A percentile compares a stretch with the other conserved stretches of the same genome.
Evolutionary conservation across 2,888 invertebrate species (phyloP).

Genomic region (Silvanus unidentatus): DNA sequence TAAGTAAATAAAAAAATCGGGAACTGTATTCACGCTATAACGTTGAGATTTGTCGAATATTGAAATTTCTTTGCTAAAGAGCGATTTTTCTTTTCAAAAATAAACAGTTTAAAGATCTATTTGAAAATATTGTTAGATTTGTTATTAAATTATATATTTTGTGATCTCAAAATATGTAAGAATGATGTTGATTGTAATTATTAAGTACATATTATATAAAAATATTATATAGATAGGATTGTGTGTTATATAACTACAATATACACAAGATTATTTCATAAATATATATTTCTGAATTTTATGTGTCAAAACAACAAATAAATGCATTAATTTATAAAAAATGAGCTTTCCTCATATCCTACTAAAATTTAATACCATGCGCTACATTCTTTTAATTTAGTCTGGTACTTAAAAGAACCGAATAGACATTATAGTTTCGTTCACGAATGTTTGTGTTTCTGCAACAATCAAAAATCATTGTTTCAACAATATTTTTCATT

Average conservation of each 20-base stretch:
- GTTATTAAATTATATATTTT: slow-evolving; percentile 46
- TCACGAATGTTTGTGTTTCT: no score
- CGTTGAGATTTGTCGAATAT: no score
- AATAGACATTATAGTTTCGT: no score
- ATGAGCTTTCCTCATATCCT: not conserved
- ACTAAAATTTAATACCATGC: not conserved
- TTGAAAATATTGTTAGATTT: slow-evolving; percentile 41
- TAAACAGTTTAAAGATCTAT: no score
- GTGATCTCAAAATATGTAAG: slow-evolving; percentile 48
- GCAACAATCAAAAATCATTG: no score
- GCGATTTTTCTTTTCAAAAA: no score
- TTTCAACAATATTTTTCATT: no score
- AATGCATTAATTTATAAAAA: slow-evolving; percentile 44
- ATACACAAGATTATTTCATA: slow-evolving; percentile 44
- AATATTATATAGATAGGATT: slow-evolving; percentile 37
- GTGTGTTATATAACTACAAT: slow-evolving; percentile 40
- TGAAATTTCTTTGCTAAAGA: no score
- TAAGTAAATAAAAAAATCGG: no score
- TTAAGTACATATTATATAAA: slow-evolving; percentile 18
- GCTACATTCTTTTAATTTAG: no score
- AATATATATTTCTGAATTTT: slow-evolving; percentile 48
- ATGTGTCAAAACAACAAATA: slow-evolving; percentile 45
- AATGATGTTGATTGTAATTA: slow-evolving; percentile 42
- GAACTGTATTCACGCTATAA: no score
- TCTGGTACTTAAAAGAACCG: no score